Evolutionary conservation across 2,113 vertebrate genomes (phyloP).

Genomic region (Solea senegalensis): DNA sequence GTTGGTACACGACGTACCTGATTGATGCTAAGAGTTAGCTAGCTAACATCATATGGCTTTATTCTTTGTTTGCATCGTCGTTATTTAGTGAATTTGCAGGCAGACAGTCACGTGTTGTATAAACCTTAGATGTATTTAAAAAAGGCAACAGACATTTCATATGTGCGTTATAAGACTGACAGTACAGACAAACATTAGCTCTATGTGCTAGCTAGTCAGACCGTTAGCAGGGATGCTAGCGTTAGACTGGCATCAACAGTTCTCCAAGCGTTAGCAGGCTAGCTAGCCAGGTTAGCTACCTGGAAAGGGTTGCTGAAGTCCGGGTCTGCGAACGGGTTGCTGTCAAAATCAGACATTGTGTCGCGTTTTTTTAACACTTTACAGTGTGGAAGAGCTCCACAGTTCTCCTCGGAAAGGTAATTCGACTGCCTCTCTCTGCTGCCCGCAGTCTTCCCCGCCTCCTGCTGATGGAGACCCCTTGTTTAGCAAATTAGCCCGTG

Average conservation of each 20-base stretch:
- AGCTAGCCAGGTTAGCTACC: slow-evolving; percentile 78
- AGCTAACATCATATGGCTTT: slow-evolving; percentile 43
- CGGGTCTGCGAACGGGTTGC: slow-evolving; percentile 96
- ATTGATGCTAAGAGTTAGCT: slow-evolving; percentile 7
- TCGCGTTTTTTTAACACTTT: slow-evolving; percentile 42
- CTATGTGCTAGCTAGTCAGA: not conserved
- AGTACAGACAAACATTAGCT: not conserved
- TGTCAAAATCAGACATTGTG: slow-evolving; percentile 96
- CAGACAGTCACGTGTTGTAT: not conserved
- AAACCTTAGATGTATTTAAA: not conserved
- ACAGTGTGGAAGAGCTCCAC: slow-evolving; percentile 39
- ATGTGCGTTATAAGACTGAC: not conserved
- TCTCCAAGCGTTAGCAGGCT: slow-evolving; percentile 27
- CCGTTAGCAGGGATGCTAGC: slow-evolving; percentile 38
- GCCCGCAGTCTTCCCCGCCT: slow-evolving; percentile 63
- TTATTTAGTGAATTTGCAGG: not conserved
- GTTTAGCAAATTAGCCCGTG: slow-evolving; percentile 64
- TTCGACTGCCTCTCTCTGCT: slow-evolving; percentile 54
- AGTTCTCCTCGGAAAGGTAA: slow-evolving; percentile 34
- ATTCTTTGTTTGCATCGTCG: slow-evolving; percentile 3
- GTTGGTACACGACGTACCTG: not conserved
- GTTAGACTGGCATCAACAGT: slow-evolving; percentile 28
- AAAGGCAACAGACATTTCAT: not conserved
- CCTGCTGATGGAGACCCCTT: slow-evolving; percentile 68
- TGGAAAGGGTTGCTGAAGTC: slow-evolving; percentile 98